phyloP scores from a whole-genome alignment of 2,113 vertebrate species.

The Pseudorectes ferrugineus region DNA sequence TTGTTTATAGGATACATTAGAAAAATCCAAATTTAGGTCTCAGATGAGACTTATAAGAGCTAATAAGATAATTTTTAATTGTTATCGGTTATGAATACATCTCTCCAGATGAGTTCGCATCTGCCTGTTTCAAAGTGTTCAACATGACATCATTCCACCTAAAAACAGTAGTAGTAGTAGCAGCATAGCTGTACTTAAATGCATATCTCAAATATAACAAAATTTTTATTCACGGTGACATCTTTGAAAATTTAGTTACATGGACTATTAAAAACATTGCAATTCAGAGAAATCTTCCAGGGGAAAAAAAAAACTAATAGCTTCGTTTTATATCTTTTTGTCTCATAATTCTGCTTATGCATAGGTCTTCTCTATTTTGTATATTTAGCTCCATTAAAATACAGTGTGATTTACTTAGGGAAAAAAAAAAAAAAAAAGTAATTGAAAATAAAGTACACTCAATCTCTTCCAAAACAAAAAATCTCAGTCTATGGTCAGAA shows the following conservation, averaged over 20 bases:
- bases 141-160: background rate
- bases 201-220: background rate
- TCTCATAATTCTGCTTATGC: background rate
- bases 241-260: background rate
- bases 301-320: rapidly evolving
- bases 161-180: background rate
- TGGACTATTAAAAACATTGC: background rate
- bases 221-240: background rate
- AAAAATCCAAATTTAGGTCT: background rate
- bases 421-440: background rate
- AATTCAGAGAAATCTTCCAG: background rate
- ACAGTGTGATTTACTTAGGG: background rate
- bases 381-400: background rate
- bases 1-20: background rate
- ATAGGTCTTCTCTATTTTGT: background rate
- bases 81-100: background rate
- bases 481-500: background rate
- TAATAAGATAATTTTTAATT: background rate
- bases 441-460: background rate
- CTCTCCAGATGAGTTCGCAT: background rate
- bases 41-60: background rate
- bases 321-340: background rate
- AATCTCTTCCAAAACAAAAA: background rate
- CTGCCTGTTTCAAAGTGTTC: background rate
- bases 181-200: background rate